phyloP scores from a whole-genome alignment of 2,797 vertebrate species.

The Numenius phaeopus region DNA sequence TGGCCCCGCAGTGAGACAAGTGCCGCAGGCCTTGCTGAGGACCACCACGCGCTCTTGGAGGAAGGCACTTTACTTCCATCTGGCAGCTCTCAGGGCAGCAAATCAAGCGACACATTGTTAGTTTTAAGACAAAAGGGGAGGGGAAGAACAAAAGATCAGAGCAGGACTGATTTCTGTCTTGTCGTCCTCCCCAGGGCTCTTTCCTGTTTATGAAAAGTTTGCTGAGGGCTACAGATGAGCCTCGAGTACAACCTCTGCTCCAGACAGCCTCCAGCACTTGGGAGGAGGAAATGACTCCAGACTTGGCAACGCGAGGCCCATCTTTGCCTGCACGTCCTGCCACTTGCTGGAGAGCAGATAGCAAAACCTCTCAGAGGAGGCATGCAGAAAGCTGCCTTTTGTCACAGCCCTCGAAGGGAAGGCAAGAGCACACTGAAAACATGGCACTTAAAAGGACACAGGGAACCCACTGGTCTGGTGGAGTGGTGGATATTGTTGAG shows the following conservation, averaged over 20 bases:
- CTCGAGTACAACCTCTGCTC: conserved; percentile 24
- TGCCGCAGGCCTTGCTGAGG: not conserved
- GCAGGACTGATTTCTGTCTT: not conserved
- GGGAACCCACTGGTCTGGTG: fast-evolving
- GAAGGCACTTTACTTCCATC: not conserved
- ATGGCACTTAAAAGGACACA: not conserved
- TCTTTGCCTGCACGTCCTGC: not conserved
- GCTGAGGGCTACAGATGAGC: not conserved
- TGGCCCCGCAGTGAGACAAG: fast-evolving
- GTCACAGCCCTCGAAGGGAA: not conserved
- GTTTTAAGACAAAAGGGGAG: conserved; percentile 6
- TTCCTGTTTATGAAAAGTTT: conserved; percentile 54
- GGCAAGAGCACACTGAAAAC: not conserved
- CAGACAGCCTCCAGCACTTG: not conserved
- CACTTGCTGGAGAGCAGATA: not conserved
- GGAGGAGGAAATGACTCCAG: not conserved
- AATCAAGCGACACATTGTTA: not conserved
- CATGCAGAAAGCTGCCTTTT: not conserved
- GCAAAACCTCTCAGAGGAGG: not conserved
- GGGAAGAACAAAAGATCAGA: conserved; percentile 43
- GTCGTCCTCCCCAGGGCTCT: not conserved
- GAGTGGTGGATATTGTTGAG: not conserved
- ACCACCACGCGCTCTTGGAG: fast-evolving
- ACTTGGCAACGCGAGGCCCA: fast-evolving
- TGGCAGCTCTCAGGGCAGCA: not conserved